Base-by-base conservation (phyloP, 2,888 invertebrate genomes). In the Chydorus sphaericus region DNA sequence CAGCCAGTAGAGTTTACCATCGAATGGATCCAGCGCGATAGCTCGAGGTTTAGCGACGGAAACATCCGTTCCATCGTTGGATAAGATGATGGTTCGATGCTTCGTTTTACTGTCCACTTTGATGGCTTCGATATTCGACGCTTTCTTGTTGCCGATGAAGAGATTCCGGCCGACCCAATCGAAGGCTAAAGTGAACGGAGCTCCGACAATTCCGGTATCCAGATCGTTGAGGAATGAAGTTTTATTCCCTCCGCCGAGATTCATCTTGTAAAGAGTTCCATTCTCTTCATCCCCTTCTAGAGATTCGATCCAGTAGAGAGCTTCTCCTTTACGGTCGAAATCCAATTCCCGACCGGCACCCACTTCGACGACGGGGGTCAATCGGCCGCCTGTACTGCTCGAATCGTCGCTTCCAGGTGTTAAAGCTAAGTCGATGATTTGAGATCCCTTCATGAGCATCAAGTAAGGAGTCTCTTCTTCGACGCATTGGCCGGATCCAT, bases 161-260 rank as follows among this genome's bases (percentile, higher is more conserved):
- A 98, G 70, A 72, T 97, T 98, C 55, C 93, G 76, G 4, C 96
- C 94, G 23, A 96, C 75, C 96, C 97, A 97, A 69, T 98, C 97
- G 66, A 94, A 88, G 0, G 96, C 94, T 38, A 98, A 79, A 0
- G 88, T 81, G 33, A 87, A 86, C 0, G 94, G 89, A 0, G 91
- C 84, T 0, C 94, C 92, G 8, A 92, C 84, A 50, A 93, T 79
- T n/a, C 93, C 89, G 1, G 81, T 78, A 63, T 87, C 85, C 3
- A 61, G 57, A 48, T 65, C 64, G n/a, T 84, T 83, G 6, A 91
- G 76, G 69, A 92, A 85, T 63, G 84, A 83, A 0, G 84, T 82
- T 64, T 80, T 80, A 64, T 89, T 88, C 1, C 90, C 89, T 11
- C 90, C 92, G 11, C 82, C 82, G 63, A 89, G 83, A 1, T 85